A percentile compares a stretch with the other conserved stretches of the same genome.
These are phyloP conservation scores for Acrossocheilus wenchowensis DNA, from an alignment of 2,797 vertebrate species.

Conservation along the genomic window DNA sequence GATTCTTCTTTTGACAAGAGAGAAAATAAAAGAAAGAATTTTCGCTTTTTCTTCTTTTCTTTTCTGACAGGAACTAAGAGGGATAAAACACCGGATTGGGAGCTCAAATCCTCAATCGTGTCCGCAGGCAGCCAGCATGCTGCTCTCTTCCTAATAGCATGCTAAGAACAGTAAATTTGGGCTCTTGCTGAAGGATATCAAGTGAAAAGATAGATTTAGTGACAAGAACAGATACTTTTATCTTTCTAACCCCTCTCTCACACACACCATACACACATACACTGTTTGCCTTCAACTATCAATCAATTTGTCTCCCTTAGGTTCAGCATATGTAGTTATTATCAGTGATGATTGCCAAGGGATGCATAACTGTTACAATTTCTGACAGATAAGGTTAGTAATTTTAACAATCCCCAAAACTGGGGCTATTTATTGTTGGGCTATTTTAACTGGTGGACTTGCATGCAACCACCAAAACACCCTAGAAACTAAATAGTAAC, in stretches of 20 bases:
- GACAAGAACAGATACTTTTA: neutral
- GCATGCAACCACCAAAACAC: neutral
- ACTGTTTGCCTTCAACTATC: neutral
- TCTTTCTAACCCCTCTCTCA: neutral
- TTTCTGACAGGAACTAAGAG: conserved; percentile 1
- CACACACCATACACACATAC: conserved; percentile 12
- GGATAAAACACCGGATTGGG: neutral
- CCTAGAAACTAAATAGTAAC: neutral
- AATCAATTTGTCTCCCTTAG: neutral
- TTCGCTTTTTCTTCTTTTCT: neutral
- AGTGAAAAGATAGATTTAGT: neutral
- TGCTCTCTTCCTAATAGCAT: conserved; percentile 23
- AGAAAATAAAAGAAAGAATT: neutral
- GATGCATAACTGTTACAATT: neutral
- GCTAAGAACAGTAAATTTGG: conserved; percentile 4
- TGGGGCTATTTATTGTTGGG: neutral
- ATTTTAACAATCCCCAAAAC: neutral
- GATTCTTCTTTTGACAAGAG: neutral
- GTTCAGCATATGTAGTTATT: neutral
- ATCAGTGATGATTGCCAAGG: neutral
- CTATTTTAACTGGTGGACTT: neutral
- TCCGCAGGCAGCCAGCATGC: conserved; percentile 7
- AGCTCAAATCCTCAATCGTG: neutral
- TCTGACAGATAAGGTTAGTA: neutral
- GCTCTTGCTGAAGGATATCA: neutral